Base-by-base conservation (phyloP, 2,113 vertebrate species). In the Mastomys coucha region DNA sequence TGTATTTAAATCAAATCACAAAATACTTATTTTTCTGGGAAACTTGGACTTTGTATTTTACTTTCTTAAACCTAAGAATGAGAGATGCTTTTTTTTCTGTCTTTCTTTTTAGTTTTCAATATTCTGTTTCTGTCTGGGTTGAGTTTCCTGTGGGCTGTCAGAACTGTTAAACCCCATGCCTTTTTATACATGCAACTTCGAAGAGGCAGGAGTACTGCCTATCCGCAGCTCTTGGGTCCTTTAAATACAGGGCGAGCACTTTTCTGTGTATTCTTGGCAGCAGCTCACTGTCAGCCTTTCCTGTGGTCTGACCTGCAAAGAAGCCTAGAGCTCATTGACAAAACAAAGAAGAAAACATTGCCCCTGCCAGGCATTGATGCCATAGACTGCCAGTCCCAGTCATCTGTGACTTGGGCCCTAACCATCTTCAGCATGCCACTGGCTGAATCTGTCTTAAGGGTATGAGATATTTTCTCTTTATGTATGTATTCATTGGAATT, bases 131-230 rank as follows among this genome's bases (percentile, higher is more conserved):
- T 93, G 51, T 92, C 65, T 82, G 36, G 60, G 82, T 88, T 91
- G 76, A 88, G 85, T 84, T 97, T 96, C 92, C 89, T 94, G 65
- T 88, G 67, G 70, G 49, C 92, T 97, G 94, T 97, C 96, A 96
- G 72, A 90, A 13, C 24, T 78, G 51, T 70, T 92, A 88, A 97
- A 77, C 96, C 90, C 94, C 76, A 39, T 87, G 53, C 73, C 70
- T 93, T 70, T 95, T 93, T 91, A 51, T 72, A 93, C 67, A 75
- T 92, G 91, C 58, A 73, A 96, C 93, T 97, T 90, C 96, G 88
- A 78, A 77, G 90, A 97, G 90, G 92, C 85, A 95, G 65, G 65
- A 42, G 81, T 69, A 91, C 84, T 78, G 73, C 88, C 51, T 95
- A 91, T 92, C 85, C 90, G 80, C 88, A 91, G 95, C 20, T 95